Base-by-base conservation (phyloP, 2,797 vertebrate species). In the Hephaestus fuliginosus region DNA sequence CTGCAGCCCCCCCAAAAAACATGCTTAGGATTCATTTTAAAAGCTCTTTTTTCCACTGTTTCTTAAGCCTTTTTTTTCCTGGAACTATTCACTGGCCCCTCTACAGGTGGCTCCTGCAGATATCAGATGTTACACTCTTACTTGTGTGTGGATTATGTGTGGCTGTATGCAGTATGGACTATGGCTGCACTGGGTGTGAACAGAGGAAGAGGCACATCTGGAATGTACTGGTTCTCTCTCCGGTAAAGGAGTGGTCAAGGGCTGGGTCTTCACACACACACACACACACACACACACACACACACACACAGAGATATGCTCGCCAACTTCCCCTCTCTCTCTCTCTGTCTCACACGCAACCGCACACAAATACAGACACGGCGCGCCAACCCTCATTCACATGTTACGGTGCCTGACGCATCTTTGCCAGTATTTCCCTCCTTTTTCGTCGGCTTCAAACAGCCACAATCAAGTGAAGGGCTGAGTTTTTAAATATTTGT, bases 241-340 rank as follows among this genome's bases (percentile, higher is more conserved):
- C 20, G 15, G 39, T 51, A 61, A 86, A 92, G 92, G 93, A 92
- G 92, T 85, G 92, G 90, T 90, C 73, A 80, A 72, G 83, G 93
- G 91, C 67, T 91, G 88, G 90, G 90, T 80, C 74, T 75, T 18
- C 65, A 58, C 66, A 71, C 70, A 69, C 33, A 57, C 55, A 22
- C 65, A 49, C 17, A 12, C 63, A n/a, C 60, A 66, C 33, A 48
- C 57, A 36, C 58, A 22, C 51, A 52, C 36, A 12, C 63, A n/a
- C 60, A 66, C 33, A 48, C 57, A 36, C 58, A 22, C 51, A 52
- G 25, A 25, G 25, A 25, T 2, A 25, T 7, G 4, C 36, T 28
- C 14, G 18, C 52, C 44, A 53, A 64, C 36, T 78, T 52, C 49
- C 56, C 15, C 53, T 30, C 61, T n/a, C 51, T 33, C 30, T 30